Percentiles rank a stretch among this genome's conserved stretches.
Evolutionary conservation across 2,888 invertebrate species (phyloP).

Genomic region (Branchipolynoe longqiensis): DNA sequence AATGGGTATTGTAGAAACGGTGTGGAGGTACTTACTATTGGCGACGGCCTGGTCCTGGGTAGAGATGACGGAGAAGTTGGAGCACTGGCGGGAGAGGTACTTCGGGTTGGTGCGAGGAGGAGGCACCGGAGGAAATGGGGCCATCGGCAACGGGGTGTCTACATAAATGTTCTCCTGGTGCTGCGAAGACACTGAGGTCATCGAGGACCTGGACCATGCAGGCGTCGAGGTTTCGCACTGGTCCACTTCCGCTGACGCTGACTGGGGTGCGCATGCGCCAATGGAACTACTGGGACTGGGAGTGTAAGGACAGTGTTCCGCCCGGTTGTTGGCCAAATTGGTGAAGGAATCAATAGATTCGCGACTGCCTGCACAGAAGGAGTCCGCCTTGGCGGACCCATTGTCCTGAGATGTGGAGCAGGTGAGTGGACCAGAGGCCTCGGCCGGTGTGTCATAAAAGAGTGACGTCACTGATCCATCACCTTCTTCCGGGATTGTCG

Average conservation of each 20-base stretch:
- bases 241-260: neutral
- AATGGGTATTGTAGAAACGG: too few relatives aligned
- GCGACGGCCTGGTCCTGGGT: too few relatives aligned
- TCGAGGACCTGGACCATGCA: neutral
- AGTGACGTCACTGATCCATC: too few relatives aligned
- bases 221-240: neutral
- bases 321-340: conserved; percentile 20
- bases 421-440: conserved; percentile 10
- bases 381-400: neutral
- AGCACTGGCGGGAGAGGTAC: neutral
- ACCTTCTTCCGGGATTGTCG: conserved; percentile 8
- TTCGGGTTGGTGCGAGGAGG: neutral
- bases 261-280: neutral
- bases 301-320: neutral
- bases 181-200: too few relatives aligned
- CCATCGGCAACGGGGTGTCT: neutral
- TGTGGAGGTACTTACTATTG: too few relatives aligned
- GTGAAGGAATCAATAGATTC: conserved; percentile 19
- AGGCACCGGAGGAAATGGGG: conserved; percentile 20
- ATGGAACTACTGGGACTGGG: neutral
- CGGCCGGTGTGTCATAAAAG: conserved; percentile 29
- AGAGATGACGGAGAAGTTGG: neutral
- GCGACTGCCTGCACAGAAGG: neutral
- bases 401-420: too few relatives aligned
- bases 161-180: conserved; percentile 43